Evolutionary conservation across 2,113 vertebrate genomes (phyloP).

Genomic region (Brachirus orientalis): DNA sequence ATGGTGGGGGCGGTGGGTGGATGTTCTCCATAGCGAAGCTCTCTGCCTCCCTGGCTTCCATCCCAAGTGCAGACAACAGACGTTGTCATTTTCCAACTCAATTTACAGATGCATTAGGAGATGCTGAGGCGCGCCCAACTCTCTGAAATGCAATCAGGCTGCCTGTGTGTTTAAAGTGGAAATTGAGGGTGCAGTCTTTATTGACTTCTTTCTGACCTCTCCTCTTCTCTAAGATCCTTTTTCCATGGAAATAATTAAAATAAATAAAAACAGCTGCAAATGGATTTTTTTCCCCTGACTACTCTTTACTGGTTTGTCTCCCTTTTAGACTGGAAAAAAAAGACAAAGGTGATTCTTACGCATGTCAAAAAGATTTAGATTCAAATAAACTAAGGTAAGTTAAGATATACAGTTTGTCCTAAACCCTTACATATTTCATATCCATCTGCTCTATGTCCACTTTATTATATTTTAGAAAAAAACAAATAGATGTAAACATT

Average conservation of each 20-base stretch:
- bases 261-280: conserved; percentile 8
- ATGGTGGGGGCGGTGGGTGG: too few relatives aligned
- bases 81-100: conserved; percentile 78
- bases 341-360: conserved; percentile 11
- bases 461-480: background rate
- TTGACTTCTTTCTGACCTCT: conserved; percentile 56
- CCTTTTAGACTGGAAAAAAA: conserved; percentile 30
- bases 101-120: conserved; percentile 79
- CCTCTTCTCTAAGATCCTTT: conserved; percentile 8
- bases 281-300: conserved; percentile 7
- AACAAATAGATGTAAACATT: too few relatives aligned
- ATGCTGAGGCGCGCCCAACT: conserved; percentile 71
- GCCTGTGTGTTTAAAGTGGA: conserved; percentile 72
- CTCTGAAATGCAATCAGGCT: conserved; percentile 75
- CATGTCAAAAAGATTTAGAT: conserved; percentile 23
- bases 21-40: conserved; percentile 50
- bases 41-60: conserved; percentile 62
- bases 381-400: conserved; percentile 40
- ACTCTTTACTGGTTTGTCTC: conserved; percentile 16
- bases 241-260: conserved; percentile 8
- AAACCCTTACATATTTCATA: too few relatives aligned
- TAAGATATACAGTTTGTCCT: background rate
- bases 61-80: conserved; percentile 72
- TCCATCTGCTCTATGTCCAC: too few relatives aligned
- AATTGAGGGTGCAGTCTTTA: conserved; percentile 65